Base-by-base conservation (phyloP, 2,797 vertebrate genomes). In the Mallotus villosus region DNA sequence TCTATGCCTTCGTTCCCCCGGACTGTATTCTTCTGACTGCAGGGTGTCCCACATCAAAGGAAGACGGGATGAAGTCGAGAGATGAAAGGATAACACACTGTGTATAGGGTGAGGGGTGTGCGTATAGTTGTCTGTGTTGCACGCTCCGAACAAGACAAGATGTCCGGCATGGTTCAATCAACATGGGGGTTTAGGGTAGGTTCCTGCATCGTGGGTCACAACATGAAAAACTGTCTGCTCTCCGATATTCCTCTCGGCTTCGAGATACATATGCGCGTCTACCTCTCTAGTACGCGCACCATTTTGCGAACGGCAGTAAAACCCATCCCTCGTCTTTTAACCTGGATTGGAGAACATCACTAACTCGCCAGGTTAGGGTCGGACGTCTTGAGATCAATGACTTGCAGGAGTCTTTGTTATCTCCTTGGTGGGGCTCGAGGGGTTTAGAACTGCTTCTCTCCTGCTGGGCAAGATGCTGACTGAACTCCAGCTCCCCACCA, bases 41-140 rank as follows among this genome's bases (percentile, higher is more conserved):
- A 75, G 82, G 84, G 87, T 77, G 80, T 80, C 76, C 67, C 71
- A 87, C 87, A 84, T 90, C 88, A 90, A 91, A 90, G 83, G 73
- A 16, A 4, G 73, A 76, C 81, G 77, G 68, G 82, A 82, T 89
- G 82, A 85, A 84, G 82, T 24, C 71, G 61, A 41, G 71, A 90
- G 88, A 91, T 91, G 82, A 91, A 91, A 91, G 86, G 77, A 78
- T 63, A 9, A 11, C 4, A 4, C 25, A 21, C 53, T 68, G 17
- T 34, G 9, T 58, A 49, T 51, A 59, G 80, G 78, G 77, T 59
- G 55, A 78, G 83, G 81, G 79, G 78, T 51, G 16, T 37, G 77
- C 3, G 5, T 63, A 2, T 68, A 25, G 5, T 7, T 75, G 84
- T 60, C 76, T 66, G 62, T 5, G 49, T 34, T 55, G 61, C 32